phyloP scores from a whole-genome alignment of 2,797 vertebrate genomes.

The Intellagama lesueurii region DNA sequence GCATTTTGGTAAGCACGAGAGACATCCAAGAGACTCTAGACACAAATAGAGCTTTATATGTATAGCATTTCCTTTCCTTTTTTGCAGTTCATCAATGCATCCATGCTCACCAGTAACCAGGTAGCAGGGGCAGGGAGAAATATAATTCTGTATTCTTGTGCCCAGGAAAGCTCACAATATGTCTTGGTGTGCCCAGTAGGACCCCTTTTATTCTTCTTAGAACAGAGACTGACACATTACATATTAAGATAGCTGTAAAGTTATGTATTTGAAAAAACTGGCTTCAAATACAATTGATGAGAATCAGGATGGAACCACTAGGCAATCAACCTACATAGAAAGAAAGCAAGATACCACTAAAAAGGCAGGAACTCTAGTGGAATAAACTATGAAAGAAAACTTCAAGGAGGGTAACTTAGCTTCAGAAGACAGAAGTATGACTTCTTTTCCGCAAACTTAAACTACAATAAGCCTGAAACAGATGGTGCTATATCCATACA shows the following conservation, averaged over 20 bases:
- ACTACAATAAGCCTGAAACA: not conserved
- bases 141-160: too few species aligned
- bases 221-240: not conserved
- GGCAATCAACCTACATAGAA: not conserved
- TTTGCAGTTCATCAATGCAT: too few species aligned
- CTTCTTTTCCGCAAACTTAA: too few species aligned
- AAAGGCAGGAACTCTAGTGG: not conserved
- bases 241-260: not conserved
- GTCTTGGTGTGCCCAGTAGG: not conserved
- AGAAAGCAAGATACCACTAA: not conserved
- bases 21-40: too few species aligned
- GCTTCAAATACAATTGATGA: slow-evolving; percentile 5
- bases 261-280: not conserved
- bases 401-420: not conserved
- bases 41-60: too few species aligned
- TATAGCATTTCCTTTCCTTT: too few species aligned
- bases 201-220: not conserved
- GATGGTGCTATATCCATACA: not conserved
- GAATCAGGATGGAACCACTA: not conserved
- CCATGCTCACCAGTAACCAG: too few species aligned
- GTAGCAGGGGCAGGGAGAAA: too few species aligned
- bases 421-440: not conserved
- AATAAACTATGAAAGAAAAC: not conserved
- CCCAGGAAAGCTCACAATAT: not conserved
- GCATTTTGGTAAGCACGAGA: too few species aligned